Percentiles rank a stretch among this genome's conserved stretches.
Evolutionary conservation across 1,140 invertebrate species (phyloP).

Genomic region (Melanaphis sacchari): DNA sequence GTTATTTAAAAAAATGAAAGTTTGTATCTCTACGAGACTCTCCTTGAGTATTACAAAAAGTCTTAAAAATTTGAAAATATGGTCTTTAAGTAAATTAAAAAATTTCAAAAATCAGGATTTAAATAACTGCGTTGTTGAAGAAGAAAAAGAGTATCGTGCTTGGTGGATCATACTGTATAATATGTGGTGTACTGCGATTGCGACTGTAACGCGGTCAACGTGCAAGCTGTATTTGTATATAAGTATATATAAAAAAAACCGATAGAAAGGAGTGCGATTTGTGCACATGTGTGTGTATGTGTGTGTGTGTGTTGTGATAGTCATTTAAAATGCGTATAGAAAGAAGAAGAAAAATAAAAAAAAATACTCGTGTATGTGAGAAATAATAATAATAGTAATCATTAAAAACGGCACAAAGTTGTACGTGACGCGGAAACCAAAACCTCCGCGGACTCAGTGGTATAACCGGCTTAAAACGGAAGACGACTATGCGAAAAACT

Average conservation of each 20-base stretch:
- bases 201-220: not conserved
- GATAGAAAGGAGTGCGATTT: not conserved
- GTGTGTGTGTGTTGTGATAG: not conserved
- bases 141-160: too few relatives aligned
- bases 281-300: not conserved
- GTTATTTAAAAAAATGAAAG: too few relatives aligned
- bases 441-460: not conserved
- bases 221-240: not conserved
- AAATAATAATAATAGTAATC: conserved; percentile 45
- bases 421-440: conserved; percentile 48
- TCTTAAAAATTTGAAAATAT: too few relatives aligned
- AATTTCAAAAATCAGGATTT: too few relatives aligned
- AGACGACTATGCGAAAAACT: conserved; percentile 30
- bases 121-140: too few relatives aligned
- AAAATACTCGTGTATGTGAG: conserved; percentile 9
- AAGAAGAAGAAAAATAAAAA: not conserved
- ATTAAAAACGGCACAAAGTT: conserved; percentile 37
- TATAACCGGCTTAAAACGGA: conserved; percentile 29
- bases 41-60: too few relatives aligned
- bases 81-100: too few relatives aligned
- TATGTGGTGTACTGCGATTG: not conserved
- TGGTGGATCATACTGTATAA: not conserved
- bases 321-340: not conserved
- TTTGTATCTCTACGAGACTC: too few relatives aligned
- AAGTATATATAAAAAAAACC: not conserved